Evolutionary conservation across 2,888 invertebrate species (phyloP).

Genomic region (Tinea pellionella): DNA sequence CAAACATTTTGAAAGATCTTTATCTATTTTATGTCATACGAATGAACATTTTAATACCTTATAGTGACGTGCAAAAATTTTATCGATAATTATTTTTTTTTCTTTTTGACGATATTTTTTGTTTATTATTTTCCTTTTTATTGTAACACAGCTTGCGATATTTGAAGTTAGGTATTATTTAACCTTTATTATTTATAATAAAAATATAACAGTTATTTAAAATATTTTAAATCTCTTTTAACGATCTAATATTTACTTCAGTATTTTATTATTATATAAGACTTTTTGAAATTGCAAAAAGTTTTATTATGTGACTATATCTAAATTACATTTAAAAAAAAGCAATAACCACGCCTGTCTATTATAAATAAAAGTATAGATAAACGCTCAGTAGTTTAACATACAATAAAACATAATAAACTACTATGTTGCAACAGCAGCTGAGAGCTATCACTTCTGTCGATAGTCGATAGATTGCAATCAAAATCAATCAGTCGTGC

Average conservation of each 20-base stretch:
- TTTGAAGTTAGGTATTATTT: background rate
- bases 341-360: background rate
- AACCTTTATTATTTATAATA: too few species aligned
- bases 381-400: background rate
- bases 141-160: background rate
- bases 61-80: background rate
- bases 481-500: constrained; percentile 23
- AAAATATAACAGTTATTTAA: background rate
- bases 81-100: background rate
- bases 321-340: background rate
- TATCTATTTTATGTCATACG: background rate
- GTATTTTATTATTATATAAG: too few species aligned
- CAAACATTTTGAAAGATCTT: constrained; percentile 2
- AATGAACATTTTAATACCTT: background rate
- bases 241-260: too few species aligned
- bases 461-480: constrained; percentile 11
- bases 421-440: constrained; percentile 2
- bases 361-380: background rate
- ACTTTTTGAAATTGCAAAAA: background rate
- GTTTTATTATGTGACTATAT: background rate
- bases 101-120: background rate
- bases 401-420: constrained; percentile 10
- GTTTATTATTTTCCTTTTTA: background rate
- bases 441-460: constrained; percentile 9
- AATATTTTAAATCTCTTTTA: background rate